Evolutionary conservation across 2,888 invertebrate genomes (phyloP).

Genomic region (Latrodectus elegans): DNA sequence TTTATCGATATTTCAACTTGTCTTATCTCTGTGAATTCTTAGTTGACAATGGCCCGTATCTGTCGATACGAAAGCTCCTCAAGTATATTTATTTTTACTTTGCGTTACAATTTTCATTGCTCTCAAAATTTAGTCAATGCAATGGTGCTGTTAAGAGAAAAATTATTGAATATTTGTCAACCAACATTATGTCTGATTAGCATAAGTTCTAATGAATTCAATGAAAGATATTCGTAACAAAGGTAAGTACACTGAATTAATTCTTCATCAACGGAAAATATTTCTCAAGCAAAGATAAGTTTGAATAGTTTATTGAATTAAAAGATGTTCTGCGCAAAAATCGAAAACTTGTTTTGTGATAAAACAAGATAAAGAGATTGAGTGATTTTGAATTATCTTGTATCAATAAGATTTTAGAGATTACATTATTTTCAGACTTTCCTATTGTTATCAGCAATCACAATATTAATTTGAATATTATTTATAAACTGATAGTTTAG

Average conservation of each 20-base stretch:
- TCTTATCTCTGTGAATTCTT: conserved; percentile 43
- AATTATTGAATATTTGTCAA: conserved; percentile 55
- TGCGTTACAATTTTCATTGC: conserved; percentile 11
- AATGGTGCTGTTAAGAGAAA: conserved; percentile 30
- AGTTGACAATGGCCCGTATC: conserved; percentile 35
- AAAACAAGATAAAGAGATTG: neutral
- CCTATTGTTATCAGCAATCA: too few relatives aligned
- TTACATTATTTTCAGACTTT: neutral
- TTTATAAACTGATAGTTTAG: too few relatives aligned
- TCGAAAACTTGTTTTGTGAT: neutral
- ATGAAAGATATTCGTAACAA: conserved; percentile 29
- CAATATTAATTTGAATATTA: too few relatives aligned
- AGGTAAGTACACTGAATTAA: conserved; percentile 43
- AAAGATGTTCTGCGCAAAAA: neutral
- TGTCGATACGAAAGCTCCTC: conserved; percentile 35
- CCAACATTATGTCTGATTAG: conserved; percentile 33
- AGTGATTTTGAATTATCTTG: neutral
- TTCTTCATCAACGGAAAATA: neutral
- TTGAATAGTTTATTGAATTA: neutral
- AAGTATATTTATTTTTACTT: conserved; percentile 27
- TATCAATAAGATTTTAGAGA: neutral
- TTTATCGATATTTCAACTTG: conserved; percentile 44
- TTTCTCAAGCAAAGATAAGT: neutral
- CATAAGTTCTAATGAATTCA: conserved; percentile 45
- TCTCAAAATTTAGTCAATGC: conserved; percentile 12